Evolutionary conservation across 2,113 vertebrate species (phyloP).

Genomic region (Aphyosemion australe): DNA sequence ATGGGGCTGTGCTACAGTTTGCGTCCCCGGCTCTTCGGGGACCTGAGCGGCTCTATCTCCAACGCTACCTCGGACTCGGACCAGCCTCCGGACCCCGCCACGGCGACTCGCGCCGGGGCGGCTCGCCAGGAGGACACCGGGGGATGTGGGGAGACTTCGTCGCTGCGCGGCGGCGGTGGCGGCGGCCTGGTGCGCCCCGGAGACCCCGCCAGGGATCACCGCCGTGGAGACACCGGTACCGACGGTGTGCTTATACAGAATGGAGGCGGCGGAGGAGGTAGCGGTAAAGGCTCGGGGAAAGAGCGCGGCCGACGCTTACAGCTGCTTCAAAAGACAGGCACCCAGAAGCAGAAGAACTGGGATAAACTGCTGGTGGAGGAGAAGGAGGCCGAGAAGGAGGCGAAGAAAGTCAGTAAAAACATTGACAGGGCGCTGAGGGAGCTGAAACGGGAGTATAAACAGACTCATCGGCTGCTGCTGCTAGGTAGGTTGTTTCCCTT

Average conservation of each 20-base stretch:
- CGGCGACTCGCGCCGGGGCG: conserved; percentile 73
- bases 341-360: conserved; percentile 84
- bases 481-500: conserved; percentile 83
- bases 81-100: conserved; percentile 70
- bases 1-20: conserved; percentile 97
- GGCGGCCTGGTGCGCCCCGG: conserved; percentile 70
- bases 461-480: conserved; percentile 92
- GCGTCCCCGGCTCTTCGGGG: conserved; percentile 92
- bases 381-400: conserved; percentile 91
- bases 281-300: conserved; percentile 68
- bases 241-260: conserved; percentile 82
- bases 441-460: conserved; percentile 92
- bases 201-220: conserved; percentile 77
- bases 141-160: conserved; percentile 74
- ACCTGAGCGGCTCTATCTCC: conserved; percentile 83
- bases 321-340: conserved; percentile 75
- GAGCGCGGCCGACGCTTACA: conserved; percentile 76
- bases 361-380: conserved; percentile 90
- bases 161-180: conserved; percentile 66
- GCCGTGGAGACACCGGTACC: conserved; percentile 74
- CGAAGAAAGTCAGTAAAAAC: conserved; percentile 89
- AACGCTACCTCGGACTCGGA: conserved; percentile 82
- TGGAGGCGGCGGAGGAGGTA: conserved; percentile 66
- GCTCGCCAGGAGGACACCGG: conserved; percentile 73
- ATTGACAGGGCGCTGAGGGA: conserved; percentile 91